Evolutionary conservation across 2,888 invertebrate genomes (phyloP).

Genomic region (Nematopogon swammerdamellus): DNA sequence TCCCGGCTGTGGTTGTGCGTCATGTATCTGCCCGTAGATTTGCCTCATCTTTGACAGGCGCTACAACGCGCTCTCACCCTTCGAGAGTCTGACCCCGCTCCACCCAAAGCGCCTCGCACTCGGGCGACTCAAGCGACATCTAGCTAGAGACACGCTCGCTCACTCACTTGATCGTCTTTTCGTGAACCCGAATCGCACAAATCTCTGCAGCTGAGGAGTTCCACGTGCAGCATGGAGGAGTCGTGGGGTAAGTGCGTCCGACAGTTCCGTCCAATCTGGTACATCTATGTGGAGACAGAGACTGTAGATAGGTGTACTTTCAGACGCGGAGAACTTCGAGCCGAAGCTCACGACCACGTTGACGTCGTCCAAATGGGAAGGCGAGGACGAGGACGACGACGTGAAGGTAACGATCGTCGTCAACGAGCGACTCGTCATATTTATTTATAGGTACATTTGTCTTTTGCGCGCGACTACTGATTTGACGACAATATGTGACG

Average conservation of each 20-base stretch:
- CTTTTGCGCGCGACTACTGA: slow-evolving; percentile 2
- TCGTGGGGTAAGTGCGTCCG: slow-evolving; percentile 61
- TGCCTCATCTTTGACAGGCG: neutral
- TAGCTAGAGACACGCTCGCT: neutral
- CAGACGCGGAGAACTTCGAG: slow-evolving; percentile 73
- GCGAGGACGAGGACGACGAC: slow-evolving; percentile 83
- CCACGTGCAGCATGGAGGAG: slow-evolving; percentile 56
- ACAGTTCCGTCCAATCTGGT: neutral
- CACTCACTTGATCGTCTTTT: neutral
- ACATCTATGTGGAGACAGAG: slow-evolving; percentile 9
- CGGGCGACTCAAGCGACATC: neutral
- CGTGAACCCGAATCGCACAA: neutral
- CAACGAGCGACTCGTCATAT: slow-evolving; percentile 20
- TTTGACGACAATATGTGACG: slow-evolving; percentile 8
- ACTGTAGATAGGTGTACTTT: slow-evolving; percentile 30
- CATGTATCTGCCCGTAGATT: neutral
- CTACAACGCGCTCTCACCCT: neutral
- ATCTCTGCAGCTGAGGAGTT: neutral
- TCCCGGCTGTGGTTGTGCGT: neutral
- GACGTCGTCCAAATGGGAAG: slow-evolving; percentile 73
- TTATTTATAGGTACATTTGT: neutral
- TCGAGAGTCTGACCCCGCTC: neutral
- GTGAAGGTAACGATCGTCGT: slow-evolving; percentile 66
- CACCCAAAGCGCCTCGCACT: neutral
- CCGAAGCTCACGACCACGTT: slow-evolving; percentile 60